Evolutionary conservation across 2,113 vertebrate species (phyloP), one percentile per base, ranked within the genome.

Genomic region (Myiagra hebetior): DNA sequence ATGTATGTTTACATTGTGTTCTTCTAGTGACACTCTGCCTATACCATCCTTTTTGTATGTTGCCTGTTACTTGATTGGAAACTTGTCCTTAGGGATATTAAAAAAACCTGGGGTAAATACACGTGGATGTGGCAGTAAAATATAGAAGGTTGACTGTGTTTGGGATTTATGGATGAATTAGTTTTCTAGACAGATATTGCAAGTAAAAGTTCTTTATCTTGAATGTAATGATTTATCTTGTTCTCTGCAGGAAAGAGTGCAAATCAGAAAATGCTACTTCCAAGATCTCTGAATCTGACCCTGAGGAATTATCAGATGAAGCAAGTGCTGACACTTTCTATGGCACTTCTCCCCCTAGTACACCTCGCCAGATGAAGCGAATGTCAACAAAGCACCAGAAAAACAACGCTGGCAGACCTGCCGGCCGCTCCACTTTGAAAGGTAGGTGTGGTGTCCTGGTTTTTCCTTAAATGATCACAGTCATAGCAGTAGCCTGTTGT

Each of bases 371-470:
- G 98, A 99, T 99, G 95, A 99, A 99, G 78, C 99, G 98, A 44
- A 98, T 99, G 99, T 99, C 99, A 62, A 92, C 98, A 86, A 99
- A 99, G 73, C 98, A 99, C 96, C 99, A 99, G 93, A 98, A 98
- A 65, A 98, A 96, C 87, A 98, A 49, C 22, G 33, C 97, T 7
- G 97, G 97, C 74, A 99, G 97, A 91, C 97, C 97, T 21, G 62
- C 94, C 17, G 95, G 97, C 60, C 98, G 99, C 10, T 97, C 98
- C 28, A 97, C 93, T 88, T 96, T 96, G 93, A 99, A 99, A 98
- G 98, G 99, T 99, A 41, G 86, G 50, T 41, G 49, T 41, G 30
- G 23, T n/a, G 13, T 16, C 50, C 27, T 33, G 19, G 1, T 0
- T 14, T 46, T 46, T 4, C 26, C 44, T 76, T 7, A 46, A 80